These are phyloP conservation scores for Dromas ardeola DNA, from an alignment of 2,113 vertebrate species.

Conservation along the genomic window DNA sequence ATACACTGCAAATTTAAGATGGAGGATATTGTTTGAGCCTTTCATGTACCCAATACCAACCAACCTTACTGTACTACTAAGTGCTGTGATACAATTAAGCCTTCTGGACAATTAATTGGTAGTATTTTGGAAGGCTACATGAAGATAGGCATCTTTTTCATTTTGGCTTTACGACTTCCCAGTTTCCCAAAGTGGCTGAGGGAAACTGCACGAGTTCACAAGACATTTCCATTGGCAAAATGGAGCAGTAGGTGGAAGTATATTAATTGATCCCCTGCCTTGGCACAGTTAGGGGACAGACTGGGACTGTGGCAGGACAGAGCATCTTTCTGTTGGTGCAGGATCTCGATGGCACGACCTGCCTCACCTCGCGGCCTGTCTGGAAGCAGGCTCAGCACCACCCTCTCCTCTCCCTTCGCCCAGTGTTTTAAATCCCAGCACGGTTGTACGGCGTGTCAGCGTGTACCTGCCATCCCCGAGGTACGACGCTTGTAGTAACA, in stretches of 20 bases:
- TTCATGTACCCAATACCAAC: neutral
- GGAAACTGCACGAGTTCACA: neutral
- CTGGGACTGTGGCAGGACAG: neutral
- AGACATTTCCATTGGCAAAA: neutral
- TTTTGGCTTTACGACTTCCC: neutral
- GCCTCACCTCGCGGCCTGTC: neutral
- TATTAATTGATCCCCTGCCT: neutral
- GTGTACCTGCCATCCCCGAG: neutral
- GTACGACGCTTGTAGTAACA: neutral
- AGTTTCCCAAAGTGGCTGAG: neutral
- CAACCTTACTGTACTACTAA: rapidly evolving
- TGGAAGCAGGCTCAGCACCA: neutral
- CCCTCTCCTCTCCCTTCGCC: neutral
- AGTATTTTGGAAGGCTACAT: neutral
- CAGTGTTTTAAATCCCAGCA: neutral
- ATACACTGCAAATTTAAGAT: neutral
- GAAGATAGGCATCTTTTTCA: neutral
- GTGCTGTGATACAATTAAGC: neutral
- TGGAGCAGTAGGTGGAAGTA: neutral
- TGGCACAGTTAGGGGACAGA: neutral
- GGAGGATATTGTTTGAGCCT: neutral
- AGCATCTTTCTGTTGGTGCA: neutral
- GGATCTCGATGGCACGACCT: rapidly evolving
- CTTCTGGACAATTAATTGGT: neutral
- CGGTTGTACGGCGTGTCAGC: rapidly evolving